These are phyloP conservation scores for Sylvilagus bachmani DNA, from an alignment of 2,113 vertebrate genomes.

Conservation along the genomic window DNA sequence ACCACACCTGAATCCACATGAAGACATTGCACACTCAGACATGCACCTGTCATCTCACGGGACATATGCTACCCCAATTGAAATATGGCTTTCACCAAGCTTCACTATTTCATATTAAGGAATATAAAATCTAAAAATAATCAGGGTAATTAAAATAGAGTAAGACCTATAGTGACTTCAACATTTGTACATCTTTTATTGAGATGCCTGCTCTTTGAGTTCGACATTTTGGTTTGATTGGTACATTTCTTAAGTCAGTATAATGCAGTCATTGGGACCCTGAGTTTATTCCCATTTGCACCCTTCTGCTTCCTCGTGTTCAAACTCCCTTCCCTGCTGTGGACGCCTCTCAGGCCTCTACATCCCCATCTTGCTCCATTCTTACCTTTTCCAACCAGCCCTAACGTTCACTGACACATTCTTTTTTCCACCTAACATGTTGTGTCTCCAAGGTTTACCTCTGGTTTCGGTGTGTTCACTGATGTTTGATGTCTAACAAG, in stretches of 20 bases:
- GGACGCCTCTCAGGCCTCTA: not conserved
- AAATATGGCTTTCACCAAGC: not conserved
- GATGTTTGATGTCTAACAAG: not conserved
- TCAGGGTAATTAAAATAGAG: not conserved
- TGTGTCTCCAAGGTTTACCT: not conserved
- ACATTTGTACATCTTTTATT: not conserved
- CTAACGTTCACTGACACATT: rapidly evolving
- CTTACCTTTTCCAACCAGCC: not conserved
- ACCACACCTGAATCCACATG: not conserved
- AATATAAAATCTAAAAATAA: not conserved
- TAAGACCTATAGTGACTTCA: not conserved
- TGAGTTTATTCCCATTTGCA: not conserved
- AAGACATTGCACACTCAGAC: not conserved
- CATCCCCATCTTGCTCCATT: rapidly evolving
- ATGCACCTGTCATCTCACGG: rapidly evolving
- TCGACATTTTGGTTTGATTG: not conserved
- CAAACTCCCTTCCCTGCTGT: no score
- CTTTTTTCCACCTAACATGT: not conserved
- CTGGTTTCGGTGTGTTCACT: not conserved
- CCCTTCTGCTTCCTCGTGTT: no score
- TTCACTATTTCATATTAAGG: not conserved
- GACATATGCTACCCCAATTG: rapidly evolving
- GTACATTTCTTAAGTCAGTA: not conserved
- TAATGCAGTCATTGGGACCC: not conserved
- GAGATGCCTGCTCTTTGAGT: not conserved